Evolutionary conservation across 2,113 vertebrate species (phyloP).

Genomic region (Copsychus sechellarum): DNA sequence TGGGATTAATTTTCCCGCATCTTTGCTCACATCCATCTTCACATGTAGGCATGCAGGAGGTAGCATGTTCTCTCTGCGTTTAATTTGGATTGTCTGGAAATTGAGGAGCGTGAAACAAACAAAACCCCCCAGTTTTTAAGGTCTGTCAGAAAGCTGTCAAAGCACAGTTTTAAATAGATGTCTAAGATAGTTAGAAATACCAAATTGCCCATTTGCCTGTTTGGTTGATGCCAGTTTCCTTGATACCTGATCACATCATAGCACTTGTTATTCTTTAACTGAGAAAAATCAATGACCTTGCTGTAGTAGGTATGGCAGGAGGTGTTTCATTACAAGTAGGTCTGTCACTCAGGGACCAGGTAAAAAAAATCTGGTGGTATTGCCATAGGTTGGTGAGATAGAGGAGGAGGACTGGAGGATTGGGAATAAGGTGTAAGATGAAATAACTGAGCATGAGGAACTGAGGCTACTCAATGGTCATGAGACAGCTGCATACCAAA

Average conservation of each 20-base stretch:
- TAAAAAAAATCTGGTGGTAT: neutral
- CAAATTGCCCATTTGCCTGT: neutral
- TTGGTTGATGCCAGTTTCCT: neutral
- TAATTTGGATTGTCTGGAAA: neutral
- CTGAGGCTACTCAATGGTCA: neutral
- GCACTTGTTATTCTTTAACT: neutral
- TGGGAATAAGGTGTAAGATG: neutral
- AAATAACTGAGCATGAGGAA: neutral
- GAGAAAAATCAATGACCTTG: neutral
- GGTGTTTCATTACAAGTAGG: neutral
- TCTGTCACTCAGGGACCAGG: neutral
- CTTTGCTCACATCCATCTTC: neutral
- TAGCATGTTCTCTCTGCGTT: neutral
- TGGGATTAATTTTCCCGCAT: neutral
- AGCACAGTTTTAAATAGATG: neutral
- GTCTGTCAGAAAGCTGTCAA: neutral
- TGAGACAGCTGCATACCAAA: neutral
- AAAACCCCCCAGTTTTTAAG: rapidly evolving
- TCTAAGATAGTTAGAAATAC: neutral
- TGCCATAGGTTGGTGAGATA: neutral
- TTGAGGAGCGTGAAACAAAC: neutral
- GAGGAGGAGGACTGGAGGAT: neutral
- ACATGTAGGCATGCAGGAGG: neutral
- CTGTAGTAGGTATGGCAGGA: neutral
- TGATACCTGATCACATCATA: neutral